These are phyloP conservation scores for Drosophila diplacantha DNA, from an alignment of 2,888 invertebrate genomes.

Conservation along the genomic window DNA sequence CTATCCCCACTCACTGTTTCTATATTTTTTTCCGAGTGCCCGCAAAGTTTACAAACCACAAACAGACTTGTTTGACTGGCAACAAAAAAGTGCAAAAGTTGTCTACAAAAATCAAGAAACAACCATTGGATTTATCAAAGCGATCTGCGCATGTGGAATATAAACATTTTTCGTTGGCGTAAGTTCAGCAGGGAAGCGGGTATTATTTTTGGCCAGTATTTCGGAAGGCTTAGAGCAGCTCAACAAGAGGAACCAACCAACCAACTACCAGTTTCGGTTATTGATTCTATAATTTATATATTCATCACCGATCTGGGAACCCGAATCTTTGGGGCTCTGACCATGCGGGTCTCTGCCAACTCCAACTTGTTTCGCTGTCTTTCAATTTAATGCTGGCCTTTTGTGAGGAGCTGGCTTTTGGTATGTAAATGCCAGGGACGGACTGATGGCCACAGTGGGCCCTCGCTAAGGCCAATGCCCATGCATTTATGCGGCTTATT, in stretches of 20 bases:
- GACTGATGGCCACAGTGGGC: conserved; percentile 14
- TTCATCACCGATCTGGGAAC: neutral
- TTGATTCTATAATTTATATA: conserved; percentile 19
- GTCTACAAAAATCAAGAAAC: neutral
- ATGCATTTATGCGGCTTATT: conserved; percentile 37
- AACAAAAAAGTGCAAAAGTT: conserved; percentile 8
- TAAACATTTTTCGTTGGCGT: neutral
- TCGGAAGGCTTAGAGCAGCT: conserved; percentile 1
- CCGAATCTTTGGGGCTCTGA: neutral
- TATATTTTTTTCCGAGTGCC: conserved; percentile 16
- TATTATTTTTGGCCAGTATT: neutral
- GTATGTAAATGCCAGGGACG: conserved; percentile 29
- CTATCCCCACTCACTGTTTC: neutral
- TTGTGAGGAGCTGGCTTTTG: conserved; percentile 19
- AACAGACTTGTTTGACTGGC: conserved; percentile 20
- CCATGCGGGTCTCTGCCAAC: conserved; percentile 31
- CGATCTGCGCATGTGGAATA: conserved; percentile 11
- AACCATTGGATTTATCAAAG: neutral
- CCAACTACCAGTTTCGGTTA: conserved; percentile 14
- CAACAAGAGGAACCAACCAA: neutral
- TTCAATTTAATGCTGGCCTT: conserved; percentile 10
- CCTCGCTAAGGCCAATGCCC: conserved; percentile 11
- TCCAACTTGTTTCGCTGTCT: conserved; percentile 8
- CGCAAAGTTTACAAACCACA: conserved; percentile 10
- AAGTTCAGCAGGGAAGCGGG: neutral